Base-by-base conservation (phyloP, 2,797 vertebrate species). In the Thripadectes ignobilis region DNA sequence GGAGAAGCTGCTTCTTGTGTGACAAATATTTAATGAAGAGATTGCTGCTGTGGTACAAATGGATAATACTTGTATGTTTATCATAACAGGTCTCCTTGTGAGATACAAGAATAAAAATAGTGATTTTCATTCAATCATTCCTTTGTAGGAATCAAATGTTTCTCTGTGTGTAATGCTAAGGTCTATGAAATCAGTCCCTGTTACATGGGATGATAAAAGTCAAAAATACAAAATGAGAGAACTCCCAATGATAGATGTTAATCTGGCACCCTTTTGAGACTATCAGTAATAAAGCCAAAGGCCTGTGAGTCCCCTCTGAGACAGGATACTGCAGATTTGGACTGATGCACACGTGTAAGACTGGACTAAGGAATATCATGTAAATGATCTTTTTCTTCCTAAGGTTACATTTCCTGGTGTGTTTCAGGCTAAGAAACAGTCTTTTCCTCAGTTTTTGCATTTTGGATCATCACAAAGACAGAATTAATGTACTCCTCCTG, bases 391-490 rank as follows among this genome's bases (percentile, higher is more conserved):
- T 88, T 38, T 79, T 82, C 58, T 76, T 95, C 63, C 2, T 27
- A 87, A 99, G 98, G 96, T 99, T 78, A 98, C 96, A 3, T 98
- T 98, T 91, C 98, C 98, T 29, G 98, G 97, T 54, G 98, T 98
- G 71, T 98, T 98, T 91, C 97, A 99, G 63, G 80, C 97, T 51
- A 95, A 95, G 39, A 99, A 98, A 95, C 96, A 97, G 98, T 38
- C 27, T 99, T 85, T 98, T 98, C 95, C 98, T 99, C 51, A 98
- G 93, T 73, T 91, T 98, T 89, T 97, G 96, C 91, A 89, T 99
- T 54, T 93, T 98, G 95, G 98, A 96, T 52, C 98, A 98, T 87
- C 96, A 96, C 94, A 92, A 96, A 83, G 77, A 97, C 98, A 6
- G 83, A 97, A 39, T 96, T 95, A 97, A 34, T 96, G 97, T 88